Conservation (phyloP, 2,888 invertebrate species). For the Polyploca ridens region DNA sequence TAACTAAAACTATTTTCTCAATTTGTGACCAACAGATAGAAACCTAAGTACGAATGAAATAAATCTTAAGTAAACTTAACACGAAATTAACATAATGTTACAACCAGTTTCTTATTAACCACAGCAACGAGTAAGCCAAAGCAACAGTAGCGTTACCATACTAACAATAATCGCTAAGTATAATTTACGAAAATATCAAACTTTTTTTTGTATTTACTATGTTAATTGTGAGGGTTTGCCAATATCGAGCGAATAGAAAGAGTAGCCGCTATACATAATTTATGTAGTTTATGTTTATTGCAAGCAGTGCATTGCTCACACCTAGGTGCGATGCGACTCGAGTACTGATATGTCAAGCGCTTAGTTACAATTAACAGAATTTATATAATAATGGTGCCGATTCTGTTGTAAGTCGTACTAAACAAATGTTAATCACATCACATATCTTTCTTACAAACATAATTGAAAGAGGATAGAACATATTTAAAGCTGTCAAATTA, state of each 20-base stretch:
- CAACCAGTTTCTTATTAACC: slow-evolving; percentile 44
- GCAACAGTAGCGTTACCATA: slow-evolving; percentile 67
- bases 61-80: slow-evolving; percentile 44
- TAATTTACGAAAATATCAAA: slow-evolving; percentile 53
- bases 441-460: no score
- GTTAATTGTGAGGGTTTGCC: slow-evolving; percentile 82
- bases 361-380: slow-evolving; percentile 43
- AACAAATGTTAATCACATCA: no score
- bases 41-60: slow-evolving; percentile 29
- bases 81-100: slow-evolving; percentile 37
- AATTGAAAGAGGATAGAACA: no score
- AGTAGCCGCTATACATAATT: slow-evolving; percentile 48
- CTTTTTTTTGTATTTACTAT: slow-evolving; percentile 54
- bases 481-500: no score
- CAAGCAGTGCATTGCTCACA: slow-evolving; percentile 76
- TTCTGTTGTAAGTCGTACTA: no score
- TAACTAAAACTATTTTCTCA: slow-evolving; percentile 26
- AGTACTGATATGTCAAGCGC: slow-evolving; percentile 71
- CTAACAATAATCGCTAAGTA: slow-evolving; percentile 42
- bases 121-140: slow-evolving; percentile 76
- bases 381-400: slow-evolving; percentile 28
- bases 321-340: slow-evolving; percentile 67
- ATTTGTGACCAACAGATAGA: slow-evolving; percentile 39
- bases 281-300: slow-evolving; percentile 32
- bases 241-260: slow-evolving; percentile 73